Evolutionary conservation across 2,888 invertebrate genomes (phyloP), one percentile per base, ranked within the genome.

Genomic region (Phytoseiulus persimilis): DNA sequence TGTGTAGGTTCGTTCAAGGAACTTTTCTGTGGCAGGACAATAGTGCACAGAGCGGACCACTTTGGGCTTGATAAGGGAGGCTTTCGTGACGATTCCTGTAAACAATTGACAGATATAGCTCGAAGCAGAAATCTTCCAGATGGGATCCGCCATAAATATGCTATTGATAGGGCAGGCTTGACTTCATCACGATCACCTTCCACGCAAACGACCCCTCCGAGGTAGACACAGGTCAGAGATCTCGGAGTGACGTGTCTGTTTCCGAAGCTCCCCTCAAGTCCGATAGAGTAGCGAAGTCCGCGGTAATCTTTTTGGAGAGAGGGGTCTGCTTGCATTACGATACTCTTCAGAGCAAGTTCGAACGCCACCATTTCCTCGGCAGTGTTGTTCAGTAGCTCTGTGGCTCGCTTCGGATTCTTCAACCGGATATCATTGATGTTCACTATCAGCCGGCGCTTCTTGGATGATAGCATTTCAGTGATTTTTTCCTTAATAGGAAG

Each of bases 221-320:
- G 94, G 93, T 94, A 96, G 93, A 94, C 94, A 2, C 97, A 96
- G 18, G 96, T 96, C 83, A 99, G 94, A 89, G 96, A 95, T 92
- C 99, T 94, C 0, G 99, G 99, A 6, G 98, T 98, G 9, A 99
- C 97, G 94, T 99, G 99, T 91, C 97, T 96, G 91, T 95, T 95
- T 46, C 99, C 99, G 94, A 99, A 99, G 92, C 98, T 98, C 83
- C 99, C 99, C 92, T 97, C 97, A 92, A 98, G 97, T 0, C 97
- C 98, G 90, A 99, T 95, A 93, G 96, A 97, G 92, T 98, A 96
- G 90, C 87, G 87, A 5, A 87, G 87, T 3, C 39, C 87, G 28
- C 87, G 31, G 31, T 87, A 87, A 11, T 87, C 39, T 45, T 87
- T 87, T 45, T 87, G 87, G 11, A 87, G 87, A 28, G 95, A 95